A percentile compares a stretch with the other conserved stretches of the same genome.
These are phyloP conservation scores for Pomacea canaliculata DNA, from an alignment of 2,888 invertebrate species.

Conservation along the genomic window DNA sequence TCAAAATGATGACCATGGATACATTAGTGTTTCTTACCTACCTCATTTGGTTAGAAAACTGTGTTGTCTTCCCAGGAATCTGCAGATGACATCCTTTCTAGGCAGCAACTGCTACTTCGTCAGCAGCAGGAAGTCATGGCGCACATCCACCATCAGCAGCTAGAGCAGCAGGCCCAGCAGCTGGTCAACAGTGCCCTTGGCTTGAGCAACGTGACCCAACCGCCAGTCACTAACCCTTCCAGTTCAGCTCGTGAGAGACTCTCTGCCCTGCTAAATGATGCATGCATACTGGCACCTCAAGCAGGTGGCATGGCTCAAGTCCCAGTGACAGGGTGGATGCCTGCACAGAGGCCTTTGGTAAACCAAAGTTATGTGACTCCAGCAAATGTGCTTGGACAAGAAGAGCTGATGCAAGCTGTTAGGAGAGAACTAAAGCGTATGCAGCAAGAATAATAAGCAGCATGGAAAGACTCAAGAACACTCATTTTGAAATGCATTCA, in stretches of 20 bases:
- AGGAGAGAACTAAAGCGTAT: constrained; percentile 20
- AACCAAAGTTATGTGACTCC: too few relatives aligned
- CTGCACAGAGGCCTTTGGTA: background rate
- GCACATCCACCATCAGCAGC: constrained; percentile 6
- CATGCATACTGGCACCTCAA: constrained; percentile 20
- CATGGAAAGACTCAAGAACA: background rate
- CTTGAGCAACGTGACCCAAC: background rate
- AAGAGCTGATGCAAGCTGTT: constrained; percentile 20
- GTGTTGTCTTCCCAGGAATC: too few relatives aligned
- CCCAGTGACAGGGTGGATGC: background rate
- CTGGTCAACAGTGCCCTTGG: constrained; percentile 13
- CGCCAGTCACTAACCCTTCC: background rate
- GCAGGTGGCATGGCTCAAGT: background rate
- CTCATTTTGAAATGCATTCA: too few relatives aligned
- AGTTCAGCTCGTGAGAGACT: constrained; percentile 8
- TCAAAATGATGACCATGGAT: too few relatives aligned
- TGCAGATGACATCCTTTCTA: background rate
- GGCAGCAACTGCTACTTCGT: constrained; percentile 15
- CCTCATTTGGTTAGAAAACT: too few relatives aligned
- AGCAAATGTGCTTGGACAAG: constrained; percentile 6
- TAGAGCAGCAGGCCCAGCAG: constrained; percentile 20
- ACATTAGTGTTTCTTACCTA: too few relatives aligned
- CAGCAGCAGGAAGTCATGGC: constrained; percentile 17
- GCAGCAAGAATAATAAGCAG: constrained; percentile 1
- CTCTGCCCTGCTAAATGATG: constrained; percentile 6